Evolutionary conservation across 2,888 invertebrate genomes (phyloP), one percentile per base, ranked within the genome.

Genomic region (Cephus runcator): DNA sequence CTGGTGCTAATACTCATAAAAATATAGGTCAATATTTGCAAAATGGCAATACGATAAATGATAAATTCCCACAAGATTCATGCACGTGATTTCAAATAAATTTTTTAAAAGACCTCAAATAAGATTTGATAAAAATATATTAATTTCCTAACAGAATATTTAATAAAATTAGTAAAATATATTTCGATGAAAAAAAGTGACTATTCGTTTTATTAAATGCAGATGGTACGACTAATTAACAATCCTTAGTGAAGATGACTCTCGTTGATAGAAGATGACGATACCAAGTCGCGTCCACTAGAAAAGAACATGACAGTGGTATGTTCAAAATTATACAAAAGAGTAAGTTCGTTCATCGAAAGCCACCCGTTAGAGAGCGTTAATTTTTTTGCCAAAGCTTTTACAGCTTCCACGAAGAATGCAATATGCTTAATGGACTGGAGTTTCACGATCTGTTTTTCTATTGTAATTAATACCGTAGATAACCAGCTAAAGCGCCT

Each of bases 361-460:
- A 56, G 23, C 56, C 56, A 56, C 56, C 56, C 56, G 56, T 9
- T 56, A 56, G 56, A 56, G 9, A 0, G 56, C 56, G 56, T 56
- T 31, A 31, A 31, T 69, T 71, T 71, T 71, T 69, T 71, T 1
- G 2, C 31, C 12, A 11, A 31, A 12, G 31, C 80, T 69, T 81
- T 78, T 77, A 76, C 80, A 78, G 78, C 68, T 73, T 75, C 76
- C 71, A 73, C 74, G 36, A 69, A 74, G 74, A 73, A 79, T 36
- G 85, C 84, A 85, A 85, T 85, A 82, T 78, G 83, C 80, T 85
- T 85, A 84, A 85, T 85, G 85, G 84, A 85, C 76, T 80, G 79
- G 68, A 77, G 74, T 74, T 74, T 74, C 35, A 36, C 74, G 74
- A 74, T 35, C 74, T 36, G 74, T 74, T 74, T 74, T 33, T 36